phyloP scores from a whole-genome alignment of 2,113 vertebrate genomes.

The Australoheros scitulus region DNA sequence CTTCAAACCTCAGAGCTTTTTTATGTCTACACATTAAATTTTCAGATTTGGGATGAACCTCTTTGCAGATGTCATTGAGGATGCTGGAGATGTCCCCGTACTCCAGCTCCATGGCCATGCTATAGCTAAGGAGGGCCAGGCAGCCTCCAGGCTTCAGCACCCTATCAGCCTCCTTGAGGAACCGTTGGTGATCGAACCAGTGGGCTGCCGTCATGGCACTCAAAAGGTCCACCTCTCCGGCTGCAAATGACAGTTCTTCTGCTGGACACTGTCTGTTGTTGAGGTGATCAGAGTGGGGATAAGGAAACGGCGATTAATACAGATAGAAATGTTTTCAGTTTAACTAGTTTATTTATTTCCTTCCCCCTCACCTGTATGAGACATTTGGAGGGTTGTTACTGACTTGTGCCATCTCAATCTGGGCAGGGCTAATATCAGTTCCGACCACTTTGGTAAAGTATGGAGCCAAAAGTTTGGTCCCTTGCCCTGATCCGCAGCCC shows the following conservation, averaged over 20 bases:
- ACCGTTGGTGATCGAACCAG: conserved; percentile 80
- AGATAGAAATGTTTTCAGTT: neutral
- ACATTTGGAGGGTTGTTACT: conserved; percentile 58
- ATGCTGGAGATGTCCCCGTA: conserved; percentile 59
- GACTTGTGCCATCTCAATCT: conserved; percentile 75
- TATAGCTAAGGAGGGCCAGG: conserved; percentile 78
- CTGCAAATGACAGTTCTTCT: conserved; percentile 76
- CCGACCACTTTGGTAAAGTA: conserved; percentile 80
- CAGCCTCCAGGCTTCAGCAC: conserved; percentile 80
- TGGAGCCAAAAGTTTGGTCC: conserved; percentile 73
- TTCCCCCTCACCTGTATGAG: conserved; percentile 78
- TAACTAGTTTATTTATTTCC: neutral
- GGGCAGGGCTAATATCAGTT: conserved; percentile 79
- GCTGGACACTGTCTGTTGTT: conserved; percentile 71
- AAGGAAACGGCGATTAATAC: too few relatives aligned
- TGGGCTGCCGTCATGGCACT: conserved; percentile 77
- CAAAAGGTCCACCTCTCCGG: conserved; percentile 74
- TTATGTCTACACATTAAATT: neutral
- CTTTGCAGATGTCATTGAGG: conserved; percentile 72
- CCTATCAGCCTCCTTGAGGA: conserved; percentile 75
- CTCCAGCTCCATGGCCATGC: conserved; percentile 67
- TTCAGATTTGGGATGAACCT: conserved; percentile 68
- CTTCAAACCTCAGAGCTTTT: neutral
- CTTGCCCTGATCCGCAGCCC: conserved; percentile 84
- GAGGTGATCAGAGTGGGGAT: neutral